Conservation (phyloP, 2,888 invertebrate species). For the Tipula vernalis region DNA sequence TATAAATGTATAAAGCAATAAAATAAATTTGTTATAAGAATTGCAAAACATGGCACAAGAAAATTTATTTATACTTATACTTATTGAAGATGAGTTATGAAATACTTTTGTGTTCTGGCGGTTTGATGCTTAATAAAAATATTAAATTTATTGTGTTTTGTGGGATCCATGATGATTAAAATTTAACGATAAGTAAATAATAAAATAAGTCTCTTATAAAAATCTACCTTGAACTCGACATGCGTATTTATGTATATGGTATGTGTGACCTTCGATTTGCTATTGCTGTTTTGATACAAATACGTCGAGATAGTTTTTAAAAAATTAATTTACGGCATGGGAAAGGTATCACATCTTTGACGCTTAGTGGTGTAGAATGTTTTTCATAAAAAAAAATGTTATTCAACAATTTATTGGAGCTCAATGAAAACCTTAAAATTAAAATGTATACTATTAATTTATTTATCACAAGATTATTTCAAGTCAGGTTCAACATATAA, state of each 20-base stretch:
- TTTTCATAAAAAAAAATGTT: background rate
- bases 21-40: background rate
- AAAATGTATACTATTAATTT: background rate
- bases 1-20: background rate
- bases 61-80: background rate
- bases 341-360: background rate
- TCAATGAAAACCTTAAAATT: background rate
- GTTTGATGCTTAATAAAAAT: background rate
- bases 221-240: background rate
- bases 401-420: background rate
- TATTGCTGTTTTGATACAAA: background rate
- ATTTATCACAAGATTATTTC: too few relatives aligned
- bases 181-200: background rate
- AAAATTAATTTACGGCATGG: background rate
- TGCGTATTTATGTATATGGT: background rate
- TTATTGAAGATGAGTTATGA: background rate
- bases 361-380: background rate
- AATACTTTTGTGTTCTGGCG: background rate
- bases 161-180: background rate
- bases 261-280: background rate
- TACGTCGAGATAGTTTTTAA: too few relatives aligned
- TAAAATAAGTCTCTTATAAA: background rate
- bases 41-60: background rate
- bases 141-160: background rate
- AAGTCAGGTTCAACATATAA: background rate